phyloP scores from a whole-genome alignment of 2,797 vertebrate species.

The Platalea minor region DNA sequence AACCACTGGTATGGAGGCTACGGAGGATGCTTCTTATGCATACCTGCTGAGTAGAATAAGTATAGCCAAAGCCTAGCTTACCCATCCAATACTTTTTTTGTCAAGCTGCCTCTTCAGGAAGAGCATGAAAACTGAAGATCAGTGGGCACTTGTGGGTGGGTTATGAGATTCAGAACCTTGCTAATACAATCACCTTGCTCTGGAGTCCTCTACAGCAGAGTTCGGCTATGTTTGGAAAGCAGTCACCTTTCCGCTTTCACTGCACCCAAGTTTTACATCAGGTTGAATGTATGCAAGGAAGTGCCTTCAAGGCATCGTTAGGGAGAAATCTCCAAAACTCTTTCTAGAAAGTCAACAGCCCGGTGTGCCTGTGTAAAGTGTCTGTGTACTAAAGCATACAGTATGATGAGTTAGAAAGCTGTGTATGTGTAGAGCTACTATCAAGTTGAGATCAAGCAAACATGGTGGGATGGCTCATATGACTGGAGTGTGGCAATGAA shows the following conservation, averaged over 20 bases:
- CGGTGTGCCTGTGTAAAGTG: background rate
- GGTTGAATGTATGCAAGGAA: background rate
- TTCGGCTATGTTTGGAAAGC: background rate
- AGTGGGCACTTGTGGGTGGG: background rate
- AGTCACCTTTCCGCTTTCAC: background rate
- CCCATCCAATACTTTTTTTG: background rate
- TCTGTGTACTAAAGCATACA: too few relatives aligned
- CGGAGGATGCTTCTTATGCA: background rate
- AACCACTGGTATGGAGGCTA: background rate
- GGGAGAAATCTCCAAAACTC: background rate
- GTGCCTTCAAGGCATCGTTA: background rate
- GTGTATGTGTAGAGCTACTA: background rate
- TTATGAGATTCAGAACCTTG: background rate
- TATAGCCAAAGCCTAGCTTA: background rate
- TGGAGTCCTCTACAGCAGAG: background rate
- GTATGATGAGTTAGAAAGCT: background rate
- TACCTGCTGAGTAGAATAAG: background rate
- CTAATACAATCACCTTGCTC: background rate
- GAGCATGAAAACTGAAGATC: background rate
- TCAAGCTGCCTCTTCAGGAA: background rate
- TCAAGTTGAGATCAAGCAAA: background rate
- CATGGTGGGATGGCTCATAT: background rate
- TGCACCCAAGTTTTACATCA: background rate
- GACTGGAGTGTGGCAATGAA: background rate
- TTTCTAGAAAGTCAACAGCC: background rate